Base-by-base conservation (phyloP, 2,888 invertebrate species). In the Mythimna ferrago region DNA sequence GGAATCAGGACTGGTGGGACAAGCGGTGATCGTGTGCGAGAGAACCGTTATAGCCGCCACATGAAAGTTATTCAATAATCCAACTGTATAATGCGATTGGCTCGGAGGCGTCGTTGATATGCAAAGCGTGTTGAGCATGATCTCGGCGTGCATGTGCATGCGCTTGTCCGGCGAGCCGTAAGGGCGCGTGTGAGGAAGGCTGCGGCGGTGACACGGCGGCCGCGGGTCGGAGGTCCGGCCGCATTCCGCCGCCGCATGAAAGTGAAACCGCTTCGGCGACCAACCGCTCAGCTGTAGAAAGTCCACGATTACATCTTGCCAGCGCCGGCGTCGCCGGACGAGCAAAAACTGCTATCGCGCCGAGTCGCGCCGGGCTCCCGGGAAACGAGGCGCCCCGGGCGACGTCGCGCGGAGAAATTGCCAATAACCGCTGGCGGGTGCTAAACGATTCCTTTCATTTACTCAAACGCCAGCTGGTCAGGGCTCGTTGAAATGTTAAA, bases 191-290 rank as follows among this genome's bases (percentile, higher is more conserved):
- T 87, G 82, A 84, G 86, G 86, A 85, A 79, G 87, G 85, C 78
- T 78, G 87, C 83, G 48, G 88, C 86, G 89, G 89, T 90, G 91
- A 90, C 92, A 90, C 88, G 87, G 79, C 88, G 84, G 89, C 89
- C 90, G 89, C 91, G 93, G 95, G 95, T 95, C 95, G 95, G 93
- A 95, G 96, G 95, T 95, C 93, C 94, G 95, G 93, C 94, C 95
- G 94, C 96, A 95, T 96, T 96, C 96, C 95, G 88, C 87, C 92
- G 93, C 90, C 92, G 93, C 92, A 94, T 91, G 96, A 96, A 96
- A 96, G 96, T 96, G 96, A 96, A 96, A 96, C 94, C 93, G 93
- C 93, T 90, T 89, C 91, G 91, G 81, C 91, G 86, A 88, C 87
- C 89, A 89, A 89, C 90, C 91, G 92, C 94, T 94, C 95, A 93